Evolutionary conservation across 2,113 vertebrate species (phyloP), one percentile per base, ranked within the genome.

Genomic region (Mirza zaza): DNA sequence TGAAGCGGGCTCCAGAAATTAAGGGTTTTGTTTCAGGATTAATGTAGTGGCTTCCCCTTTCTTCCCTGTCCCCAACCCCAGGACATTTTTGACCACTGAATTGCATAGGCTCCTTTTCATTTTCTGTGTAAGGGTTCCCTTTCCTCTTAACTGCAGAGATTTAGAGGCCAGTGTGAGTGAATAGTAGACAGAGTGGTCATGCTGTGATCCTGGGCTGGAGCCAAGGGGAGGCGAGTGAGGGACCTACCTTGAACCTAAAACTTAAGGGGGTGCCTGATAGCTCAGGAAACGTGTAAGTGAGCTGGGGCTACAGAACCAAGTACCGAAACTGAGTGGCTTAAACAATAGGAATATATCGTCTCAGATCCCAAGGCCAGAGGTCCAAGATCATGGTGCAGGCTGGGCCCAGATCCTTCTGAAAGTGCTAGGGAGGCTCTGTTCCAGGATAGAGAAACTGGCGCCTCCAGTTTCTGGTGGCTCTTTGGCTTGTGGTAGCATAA

Each of bases 181-280:
- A 3, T 12, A 2, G 3, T 5, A n/a, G 88, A 12, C 3, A 29
- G 59, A 63, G 8, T 45, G 23, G 18, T 87, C 39, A 14, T 18
- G 17, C 32, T 61, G 29, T 61, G 61, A 50, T 59, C 34, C 23
- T 7, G 45, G 15, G 20, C 76, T 32, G 42, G 68, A 29, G 9
- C 23, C 2, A 1, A 59, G 36, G 8, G 25, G 59, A 45, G 57
- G 9, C 0, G 4, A 73, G 18, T 1, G 39, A 65, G 34, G 36
- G 61, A 5, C 13, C 32, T 3, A n/a, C 42, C 15, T 63, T 23
- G 55, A 3, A 1, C 25, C 17, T 13, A 27, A 45, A 45, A 81
- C 65, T 45, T 42, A 42, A 77, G 75, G 29, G 17, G 17, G 27
- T 32, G 4, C 39, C 14, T 1, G 5, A 42, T 13, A 57, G 23